These are phyloP conservation scores for Montipora capitata DNA, from an alignment of 92 coral and sea anemone species.

Conservation along the genomic window DNA sequence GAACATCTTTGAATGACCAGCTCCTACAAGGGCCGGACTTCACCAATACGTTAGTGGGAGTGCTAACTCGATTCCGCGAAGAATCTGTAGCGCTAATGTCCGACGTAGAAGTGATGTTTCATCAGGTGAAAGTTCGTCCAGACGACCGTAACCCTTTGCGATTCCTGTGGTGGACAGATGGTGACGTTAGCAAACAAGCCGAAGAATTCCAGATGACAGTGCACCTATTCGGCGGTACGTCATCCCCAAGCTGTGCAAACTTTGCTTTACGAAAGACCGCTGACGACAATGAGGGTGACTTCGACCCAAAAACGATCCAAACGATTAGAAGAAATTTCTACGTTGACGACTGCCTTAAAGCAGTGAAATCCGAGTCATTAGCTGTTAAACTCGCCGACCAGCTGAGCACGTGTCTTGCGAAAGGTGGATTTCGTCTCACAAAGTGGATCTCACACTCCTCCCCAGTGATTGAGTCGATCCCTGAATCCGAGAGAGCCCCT, in stretches of 20 bases:
- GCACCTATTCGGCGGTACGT: constrained; percentile 67
- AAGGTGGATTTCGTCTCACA: constrained; percentile 53
- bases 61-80: constrained; percentile 56
- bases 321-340: constrained; percentile 55
- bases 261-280: no score
- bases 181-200: constrained; percentile 31
- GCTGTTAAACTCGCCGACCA: constrained; percentile 33
- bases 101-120: constrained; percentile 63
- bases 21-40: constrained; percentile 70
- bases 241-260: constrained; percentile 45
- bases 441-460: constrained; percentile 39
- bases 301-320: background rate
- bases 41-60: constrained; percentile 59
- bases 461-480: constrained; percentile 9
- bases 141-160: constrained; percentile 52
- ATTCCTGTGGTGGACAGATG: constrained; percentile 73
- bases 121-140: constrained; percentile 46
- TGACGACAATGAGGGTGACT: constrained; percentile 56
- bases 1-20: constrained; percentile 58
- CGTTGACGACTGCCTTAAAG: constrained; percentile 64
- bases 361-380: constrained; percentile 23
- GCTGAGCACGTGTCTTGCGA: no score
- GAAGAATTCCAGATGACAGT: constrained; percentile 70
- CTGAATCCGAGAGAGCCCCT: constrained; percentile 39
- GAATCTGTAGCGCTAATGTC: constrained; percentile 55